These are phyloP conservation scores for Alauda arvensis DNA, from an alignment of 2,797 vertebrate genomes.

Conservation along the genomic window DNA sequence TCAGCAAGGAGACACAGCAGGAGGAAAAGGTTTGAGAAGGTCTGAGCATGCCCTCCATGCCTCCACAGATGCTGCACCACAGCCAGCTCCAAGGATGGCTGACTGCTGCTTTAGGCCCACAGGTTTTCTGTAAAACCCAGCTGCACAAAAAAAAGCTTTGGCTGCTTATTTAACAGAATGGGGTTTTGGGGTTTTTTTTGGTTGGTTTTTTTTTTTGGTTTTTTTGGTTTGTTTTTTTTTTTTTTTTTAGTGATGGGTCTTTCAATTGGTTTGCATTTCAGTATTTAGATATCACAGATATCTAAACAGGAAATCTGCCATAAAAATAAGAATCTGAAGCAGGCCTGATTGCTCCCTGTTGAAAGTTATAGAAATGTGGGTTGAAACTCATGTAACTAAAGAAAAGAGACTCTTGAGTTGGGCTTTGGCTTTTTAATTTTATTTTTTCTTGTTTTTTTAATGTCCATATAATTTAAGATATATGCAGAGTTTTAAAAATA, in stretches of 20 bases:
- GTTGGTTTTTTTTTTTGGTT: not conserved
- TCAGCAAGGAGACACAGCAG: not conserved
- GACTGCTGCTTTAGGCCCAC: not conserved
- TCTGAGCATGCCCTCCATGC: not conserved
- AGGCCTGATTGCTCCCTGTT: not conserved
- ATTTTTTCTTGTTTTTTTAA: not conserved
- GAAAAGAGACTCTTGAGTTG: not conserved
- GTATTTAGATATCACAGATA: not conserved
- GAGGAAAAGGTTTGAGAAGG: not conserved
- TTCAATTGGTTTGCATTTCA: not conserved
- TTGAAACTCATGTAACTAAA: not conserved
- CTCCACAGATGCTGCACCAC: no score
- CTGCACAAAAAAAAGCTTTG: not conserved
- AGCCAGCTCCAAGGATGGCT: not conserved
- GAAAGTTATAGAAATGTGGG: not conserved
- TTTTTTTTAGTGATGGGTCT: accelerated
- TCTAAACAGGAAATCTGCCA: not conserved
- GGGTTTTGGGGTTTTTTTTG: not conserved
- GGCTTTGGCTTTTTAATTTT: not conserved
- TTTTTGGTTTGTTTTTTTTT: not conserved
- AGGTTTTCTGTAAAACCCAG: not conserved
- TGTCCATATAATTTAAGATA: not conserved
- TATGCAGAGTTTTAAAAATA: not conserved
- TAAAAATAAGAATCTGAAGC: not conserved
- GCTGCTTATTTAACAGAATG: not conserved